Evolutionary conservation across 1,140 invertebrate species (phyloP).

Genomic region (Aethina tumida): DNA sequence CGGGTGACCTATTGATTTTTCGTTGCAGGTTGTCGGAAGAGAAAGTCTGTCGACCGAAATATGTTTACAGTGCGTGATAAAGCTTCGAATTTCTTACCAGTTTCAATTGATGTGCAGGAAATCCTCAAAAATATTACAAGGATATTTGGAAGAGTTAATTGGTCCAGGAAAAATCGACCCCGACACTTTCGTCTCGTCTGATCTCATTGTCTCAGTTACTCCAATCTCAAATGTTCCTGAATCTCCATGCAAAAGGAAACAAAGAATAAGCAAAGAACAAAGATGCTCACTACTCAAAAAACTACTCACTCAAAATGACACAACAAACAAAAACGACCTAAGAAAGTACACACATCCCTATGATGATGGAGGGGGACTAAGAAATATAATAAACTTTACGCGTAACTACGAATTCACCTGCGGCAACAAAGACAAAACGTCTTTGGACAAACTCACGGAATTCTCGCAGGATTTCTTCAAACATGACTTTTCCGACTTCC

Average conservation of each 20-base stretch:
- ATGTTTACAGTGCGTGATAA: slow-evolving; percentile 28
- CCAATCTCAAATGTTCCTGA: slow-evolving; percentile 4
- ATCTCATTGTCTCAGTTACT: slow-evolving; percentile 22
- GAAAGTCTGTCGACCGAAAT: slow-evolving; percentile 29
- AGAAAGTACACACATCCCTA: neutral
- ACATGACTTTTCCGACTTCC: slow-evolving; percentile 30
- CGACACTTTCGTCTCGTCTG: slow-evolving; percentile 26
- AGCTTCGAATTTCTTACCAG: slow-evolving; percentile 30
- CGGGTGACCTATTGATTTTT: slow-evolving; percentile 33
- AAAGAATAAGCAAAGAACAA: slow-evolving; percentile 29
- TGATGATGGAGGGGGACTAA: slow-evolving; percentile 21
- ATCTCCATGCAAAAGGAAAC: slow-evolving; percentile 13
- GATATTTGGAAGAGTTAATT: slow-evolving; percentile 27
- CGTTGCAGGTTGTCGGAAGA: slow-evolving; percentile 25
- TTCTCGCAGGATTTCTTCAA: slow-evolving; percentile 31
- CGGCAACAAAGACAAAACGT: slow-evolving; percentile 22
- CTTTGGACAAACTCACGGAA: slow-evolving; percentile 25
- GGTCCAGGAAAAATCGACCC: slow-evolving; percentile 14
- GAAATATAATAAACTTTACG: slow-evolving; percentile 29
- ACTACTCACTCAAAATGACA: slow-evolving; percentile 17
- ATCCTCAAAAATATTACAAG: slow-evolving; percentile 29
- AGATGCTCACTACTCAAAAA: slow-evolving; percentile 30
- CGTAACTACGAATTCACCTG: slow-evolving; percentile 32
- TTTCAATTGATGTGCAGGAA: slow-evolving; percentile 33
- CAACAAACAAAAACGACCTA: slow-evolving; percentile 3